A percentile compares a stretch with the other conserved stretches of the same genome.
phyloP scores from a whole-genome alignment of 2,888 invertebrate species.

The Minunthozetes semirufus region DNA sequence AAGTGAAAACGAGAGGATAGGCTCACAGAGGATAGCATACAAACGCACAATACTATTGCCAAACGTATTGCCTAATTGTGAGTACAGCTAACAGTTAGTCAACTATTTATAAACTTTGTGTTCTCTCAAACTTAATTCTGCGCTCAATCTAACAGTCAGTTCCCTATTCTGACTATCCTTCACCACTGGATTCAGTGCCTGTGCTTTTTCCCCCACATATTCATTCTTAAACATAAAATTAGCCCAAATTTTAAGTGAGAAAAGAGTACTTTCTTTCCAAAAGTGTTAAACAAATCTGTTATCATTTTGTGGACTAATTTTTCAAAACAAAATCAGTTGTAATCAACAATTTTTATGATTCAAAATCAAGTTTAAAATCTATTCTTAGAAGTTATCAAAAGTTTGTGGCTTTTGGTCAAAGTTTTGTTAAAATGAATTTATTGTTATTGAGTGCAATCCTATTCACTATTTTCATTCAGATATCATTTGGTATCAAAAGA shows the following conservation, averaged over 20 bases:
- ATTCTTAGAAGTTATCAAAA: too few relatives aligned
- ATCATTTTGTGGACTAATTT: neutral
- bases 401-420: too few relatives aligned
- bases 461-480: too few relatives aligned
- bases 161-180: neutral
- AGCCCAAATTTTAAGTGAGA: neutral
- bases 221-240: neutral
- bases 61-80: conserved; percentile 22
- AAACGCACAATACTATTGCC: conserved; percentile 13
- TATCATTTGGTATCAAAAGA: too few relatives aligned
- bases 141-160: neutral
- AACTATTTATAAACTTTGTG: conserved; percentile 18
- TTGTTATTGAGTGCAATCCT: too few relatives aligned
- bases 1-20: neutral
- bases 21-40: neutral
- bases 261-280: neutral
- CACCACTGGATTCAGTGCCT: neutral
- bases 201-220: neutral
- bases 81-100: neutral
- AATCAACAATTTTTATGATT: neutral
- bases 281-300: conserved; percentile 2
- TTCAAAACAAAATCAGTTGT: neutral
- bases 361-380: neutral
- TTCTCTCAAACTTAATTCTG: neutral
- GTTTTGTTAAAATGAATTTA: too few relatives aligned